A percentile compares a stretch with the other conserved stretches of the same genome.
phyloP scores from a whole-genome alignment of 2,888 invertebrate genomes.

The Nudaria mundana region DNA sequence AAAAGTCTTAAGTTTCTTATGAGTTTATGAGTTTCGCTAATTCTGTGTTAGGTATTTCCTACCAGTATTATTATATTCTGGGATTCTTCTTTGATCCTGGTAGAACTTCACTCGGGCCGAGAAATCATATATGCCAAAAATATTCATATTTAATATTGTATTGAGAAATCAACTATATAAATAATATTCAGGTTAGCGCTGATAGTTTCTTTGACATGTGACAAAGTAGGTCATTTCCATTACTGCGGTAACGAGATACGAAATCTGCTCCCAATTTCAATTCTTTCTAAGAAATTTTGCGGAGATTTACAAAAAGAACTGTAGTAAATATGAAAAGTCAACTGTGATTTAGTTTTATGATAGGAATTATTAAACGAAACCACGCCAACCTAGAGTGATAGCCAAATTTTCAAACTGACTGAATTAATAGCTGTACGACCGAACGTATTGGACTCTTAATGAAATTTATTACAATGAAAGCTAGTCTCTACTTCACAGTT shows the following conservation, averaged over 20 bases:
- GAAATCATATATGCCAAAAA: too few relatives aligned
- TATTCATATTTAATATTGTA: constrained; percentile 16
- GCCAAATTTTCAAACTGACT: constrained; percentile 10
- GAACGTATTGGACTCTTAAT: constrained; percentile 7
- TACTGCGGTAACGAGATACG: constrained; percentile 49
- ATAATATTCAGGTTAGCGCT: constrained; percentile 6
- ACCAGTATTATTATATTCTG: too few relatives aligned
- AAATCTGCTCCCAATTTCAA: constrained; percentile 35
- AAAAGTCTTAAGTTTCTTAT: too few relatives aligned
- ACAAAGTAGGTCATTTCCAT: constrained; percentile 55
- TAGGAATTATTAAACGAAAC: constrained; percentile 12
- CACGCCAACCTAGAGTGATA: constrained; percentile 13
- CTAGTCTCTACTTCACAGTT: constrained; percentile 10
- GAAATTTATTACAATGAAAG: constrained; percentile 15
- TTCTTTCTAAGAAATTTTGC: constrained; percentile 41
- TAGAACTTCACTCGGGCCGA: too few relatives aligned
- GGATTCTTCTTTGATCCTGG: too few relatives aligned
- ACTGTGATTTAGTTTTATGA: constrained; percentile 14
- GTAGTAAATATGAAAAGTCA: constrained; percentile 3
- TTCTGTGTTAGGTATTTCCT: too few relatives aligned
- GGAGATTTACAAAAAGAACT: constrained; percentile 5
- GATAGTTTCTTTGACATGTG: constrained; percentile 15
- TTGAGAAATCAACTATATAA: neutral
- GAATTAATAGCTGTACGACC: constrained; percentile 14
- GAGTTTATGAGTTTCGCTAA: too few relatives aligned